Base-by-base conservation (phyloP, 2,888 invertebrate species). In the Dryobota labecula region DNA sequence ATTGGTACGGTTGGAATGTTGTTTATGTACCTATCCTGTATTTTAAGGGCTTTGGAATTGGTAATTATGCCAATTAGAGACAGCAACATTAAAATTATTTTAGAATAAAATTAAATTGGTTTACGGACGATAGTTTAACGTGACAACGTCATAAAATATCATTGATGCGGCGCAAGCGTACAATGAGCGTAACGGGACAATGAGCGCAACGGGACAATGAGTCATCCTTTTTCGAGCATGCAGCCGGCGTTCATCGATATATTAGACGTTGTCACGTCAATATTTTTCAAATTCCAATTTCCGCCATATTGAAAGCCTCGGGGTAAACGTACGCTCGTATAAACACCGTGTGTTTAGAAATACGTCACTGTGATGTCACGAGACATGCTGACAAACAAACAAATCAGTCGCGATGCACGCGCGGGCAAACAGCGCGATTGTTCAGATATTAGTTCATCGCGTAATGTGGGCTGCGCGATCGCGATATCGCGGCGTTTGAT, bases 401-500 rank as follows among this genome's bases (percentile, higher is more conserved):
- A 89, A 84, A 84, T 84, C 86, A 73, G 83, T 76, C 67, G 78
- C 82, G 73, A 81, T 88, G 87, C 87, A 87, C 82, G 85, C 90
- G 87, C 90, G 85, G 90, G 87, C 91, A 91, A 91, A 92, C 86
- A 89, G 65, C 86, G 84, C 88, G 90, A 90, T 92, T 92, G 92
- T 92, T 90, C 92, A 88, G 91, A 91, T 92, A 94, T 93, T 93
- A 91, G 91, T 90, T 90, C 87, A 84, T 88, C 90, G 90, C 90
- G 92, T 91, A 92, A 91, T 92, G 92, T 89, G 89, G 86, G 90
- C 86, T 86, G 86, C 83, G 78, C 87, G 86, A 91, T 90, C 90
- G 90, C 87, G 91, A 92, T 93, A 93, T 92, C 89, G 90, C 90
- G 90, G 89, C 89, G 89, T 90, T 89, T 93, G 92, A 93, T 92